Percentiles rank a stretch among this genome's conserved stretches.
Evolutionary conservation across 2,113 vertebrate species (phyloP).

Genomic region (Vicugna pacos): DNA sequence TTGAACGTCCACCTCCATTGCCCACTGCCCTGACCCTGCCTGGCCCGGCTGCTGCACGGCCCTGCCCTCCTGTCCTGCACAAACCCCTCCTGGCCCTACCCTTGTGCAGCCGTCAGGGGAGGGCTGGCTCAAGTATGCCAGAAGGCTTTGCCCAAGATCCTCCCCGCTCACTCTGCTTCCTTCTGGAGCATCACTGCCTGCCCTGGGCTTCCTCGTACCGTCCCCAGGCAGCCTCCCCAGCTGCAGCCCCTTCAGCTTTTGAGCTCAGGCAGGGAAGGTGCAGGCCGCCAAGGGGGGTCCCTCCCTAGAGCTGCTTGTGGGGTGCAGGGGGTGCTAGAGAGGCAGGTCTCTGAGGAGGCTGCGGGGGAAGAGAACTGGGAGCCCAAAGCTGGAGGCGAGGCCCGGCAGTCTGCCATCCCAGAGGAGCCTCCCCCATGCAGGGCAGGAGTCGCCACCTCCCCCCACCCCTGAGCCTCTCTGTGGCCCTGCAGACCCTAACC

Average conservation of each 20-base stretch:
- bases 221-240: not conserved
- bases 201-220: too few species aligned
- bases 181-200: not conserved
- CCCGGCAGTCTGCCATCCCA: not conserved
- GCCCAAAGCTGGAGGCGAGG: not conserved
- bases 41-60: not conserved
- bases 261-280: not conserved
- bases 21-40: not conserved
- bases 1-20: rapidly evolving
- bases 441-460: not conserved
- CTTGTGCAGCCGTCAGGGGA: not conserved
- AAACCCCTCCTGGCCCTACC: not conserved
- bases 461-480: not conserved
- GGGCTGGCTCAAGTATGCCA: not conserved
- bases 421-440: not conserved
- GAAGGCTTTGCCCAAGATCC: not conserved
- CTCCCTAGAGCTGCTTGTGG: not conserved
- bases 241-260: not conserved
- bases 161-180: too few species aligned
- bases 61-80: not conserved
- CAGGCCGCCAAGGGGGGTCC: not conserved
- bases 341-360: not conserved
- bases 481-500: not conserved
- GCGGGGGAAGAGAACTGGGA: not conserved
- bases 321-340: too few species aligned